Percentiles rank a stretch among this genome's conserved stretches.
Conservation (phyloP, 2,888 invertebrate species). For the Odontothrips loti region DNA sequence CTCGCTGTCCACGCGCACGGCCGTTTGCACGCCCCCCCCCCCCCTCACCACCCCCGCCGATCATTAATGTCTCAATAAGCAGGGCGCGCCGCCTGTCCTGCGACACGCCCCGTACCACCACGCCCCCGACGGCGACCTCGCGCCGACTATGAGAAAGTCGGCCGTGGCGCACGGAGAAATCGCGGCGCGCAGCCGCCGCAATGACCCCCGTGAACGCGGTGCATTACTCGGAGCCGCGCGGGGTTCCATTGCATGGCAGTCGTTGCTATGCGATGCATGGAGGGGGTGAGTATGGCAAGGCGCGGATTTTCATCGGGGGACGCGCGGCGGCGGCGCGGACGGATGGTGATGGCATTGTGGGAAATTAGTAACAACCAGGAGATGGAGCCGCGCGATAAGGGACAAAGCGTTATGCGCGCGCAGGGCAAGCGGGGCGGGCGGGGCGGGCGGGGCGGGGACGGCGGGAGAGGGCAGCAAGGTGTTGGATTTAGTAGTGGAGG, state of each 20-base stretch:
- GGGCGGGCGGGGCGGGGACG: background rate
- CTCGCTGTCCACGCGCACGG: background rate
- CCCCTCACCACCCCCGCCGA: background rate
- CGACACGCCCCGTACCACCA: background rate
- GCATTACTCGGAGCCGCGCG: no score
- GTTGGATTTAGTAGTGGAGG: background rate
- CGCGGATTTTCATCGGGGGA: background rate
- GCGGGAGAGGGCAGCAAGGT: background rate
- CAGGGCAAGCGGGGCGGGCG: background rate
- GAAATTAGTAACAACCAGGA: slow-evolving; percentile 25
- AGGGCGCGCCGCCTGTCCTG: background rate
- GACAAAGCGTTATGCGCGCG: background rate
- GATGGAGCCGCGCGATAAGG: background rate
- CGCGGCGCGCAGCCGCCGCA: no score
- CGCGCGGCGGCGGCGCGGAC: background rate
- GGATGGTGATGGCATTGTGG: slow-evolving; percentile 20
- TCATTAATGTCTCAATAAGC: slow-evolving; percentile 20
- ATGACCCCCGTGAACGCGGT: no score
- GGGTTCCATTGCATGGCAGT: no score
- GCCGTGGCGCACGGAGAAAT: no score
- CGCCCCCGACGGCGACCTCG: background rate
- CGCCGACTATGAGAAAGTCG: background rate
- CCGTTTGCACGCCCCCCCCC: background rate
- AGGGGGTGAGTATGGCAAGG: no score
- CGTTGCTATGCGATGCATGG: no score